These are phyloP conservation scores for Notarius quadriscutis DNA, from an alignment of 2,113 vertebrate species.

Conservation along the genomic window DNA sequence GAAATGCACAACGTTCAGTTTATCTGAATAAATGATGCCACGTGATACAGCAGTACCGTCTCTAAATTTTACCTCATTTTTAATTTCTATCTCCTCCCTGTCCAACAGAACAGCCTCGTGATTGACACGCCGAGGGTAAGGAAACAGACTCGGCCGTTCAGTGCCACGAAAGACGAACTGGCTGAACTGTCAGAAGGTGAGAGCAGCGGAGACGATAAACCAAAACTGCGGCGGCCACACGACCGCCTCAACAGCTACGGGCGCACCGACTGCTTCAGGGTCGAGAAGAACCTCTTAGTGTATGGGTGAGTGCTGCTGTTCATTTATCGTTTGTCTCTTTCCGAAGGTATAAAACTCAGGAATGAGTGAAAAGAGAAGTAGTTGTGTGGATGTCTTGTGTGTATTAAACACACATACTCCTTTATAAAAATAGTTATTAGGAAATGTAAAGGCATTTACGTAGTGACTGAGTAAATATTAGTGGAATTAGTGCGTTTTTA, in stretches of 20 bases:
- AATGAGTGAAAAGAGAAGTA: neutral
- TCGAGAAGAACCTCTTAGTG: slow-evolving; percentile 96
- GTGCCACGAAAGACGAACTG: slow-evolving; percentile 93
- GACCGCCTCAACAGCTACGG: slow-evolving; percentile 92
- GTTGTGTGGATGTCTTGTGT: neutral
- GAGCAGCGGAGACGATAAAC: slow-evolving; percentile 90
- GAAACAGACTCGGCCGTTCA: slow-evolving; percentile 95
- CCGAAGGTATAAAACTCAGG: neutral
- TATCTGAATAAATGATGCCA: neutral
- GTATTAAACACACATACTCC: neutral
- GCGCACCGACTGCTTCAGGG: slow-evolving; percentile 95
- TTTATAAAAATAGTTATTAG: neutral
- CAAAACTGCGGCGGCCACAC: slow-evolving; percentile 87
- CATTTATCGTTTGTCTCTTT: neutral
- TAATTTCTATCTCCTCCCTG: neutral
- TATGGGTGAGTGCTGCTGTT: slow-evolving; percentile 80
- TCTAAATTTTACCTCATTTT: neutral
- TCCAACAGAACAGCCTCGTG: slow-evolving; percentile 92
- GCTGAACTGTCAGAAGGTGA: slow-evolving; percentile 94
- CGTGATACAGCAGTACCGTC: neutral
- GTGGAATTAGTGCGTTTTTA: neutral
- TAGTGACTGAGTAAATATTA: neutral
- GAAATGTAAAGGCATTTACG: neutral
- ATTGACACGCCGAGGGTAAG: slow-evolving; percentile 96
- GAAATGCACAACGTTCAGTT: neutral